Conservation (phyloP, 2,113 vertebrate species). For the Tychaedon coryphoeus region DNA sequence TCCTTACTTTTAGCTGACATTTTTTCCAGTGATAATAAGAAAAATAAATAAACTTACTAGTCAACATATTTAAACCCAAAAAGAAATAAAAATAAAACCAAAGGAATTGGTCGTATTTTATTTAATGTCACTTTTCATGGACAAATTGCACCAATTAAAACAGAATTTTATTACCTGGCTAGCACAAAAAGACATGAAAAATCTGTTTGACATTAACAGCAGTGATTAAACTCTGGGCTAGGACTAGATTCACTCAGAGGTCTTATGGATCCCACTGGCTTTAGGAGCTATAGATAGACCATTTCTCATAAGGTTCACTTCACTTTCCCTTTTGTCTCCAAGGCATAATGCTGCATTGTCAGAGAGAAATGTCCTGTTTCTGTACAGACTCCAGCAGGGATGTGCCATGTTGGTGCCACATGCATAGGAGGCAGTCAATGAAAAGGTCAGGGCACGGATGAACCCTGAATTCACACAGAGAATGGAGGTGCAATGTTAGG, state of each 20-base stretch:
- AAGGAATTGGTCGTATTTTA: not conserved
- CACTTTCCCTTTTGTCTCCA: not conserved
- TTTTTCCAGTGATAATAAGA: not conserved
- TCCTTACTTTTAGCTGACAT: not conserved
- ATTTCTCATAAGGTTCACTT: not conserved
- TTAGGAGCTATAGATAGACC: not conserved
- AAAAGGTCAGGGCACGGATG: not conserved
- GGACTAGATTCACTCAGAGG: not conserved
- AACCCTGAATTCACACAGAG: not conserved
- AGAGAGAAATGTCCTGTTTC: not conserved
- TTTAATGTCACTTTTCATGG: not conserved
- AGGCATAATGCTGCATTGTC: not conserved
- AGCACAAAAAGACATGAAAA: not conserved
- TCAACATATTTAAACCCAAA: not conserved
- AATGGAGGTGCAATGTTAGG: not conserved
- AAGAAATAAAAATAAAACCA: fast-evolving
- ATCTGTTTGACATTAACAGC: not conserved
- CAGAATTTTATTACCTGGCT: not conserved
- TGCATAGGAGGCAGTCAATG: fast-evolving
- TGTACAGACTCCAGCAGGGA: not conserved
- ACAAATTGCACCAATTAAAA: not conserved
- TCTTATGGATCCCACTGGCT: not conserved
- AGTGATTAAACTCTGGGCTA: not conserved
- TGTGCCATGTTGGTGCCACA: not conserved
- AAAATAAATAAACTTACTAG: not conserved